Evolutionary conservation across 2,113 vertebrate genomes (phyloP).

Genomic region (Pavo muticus): DNA sequence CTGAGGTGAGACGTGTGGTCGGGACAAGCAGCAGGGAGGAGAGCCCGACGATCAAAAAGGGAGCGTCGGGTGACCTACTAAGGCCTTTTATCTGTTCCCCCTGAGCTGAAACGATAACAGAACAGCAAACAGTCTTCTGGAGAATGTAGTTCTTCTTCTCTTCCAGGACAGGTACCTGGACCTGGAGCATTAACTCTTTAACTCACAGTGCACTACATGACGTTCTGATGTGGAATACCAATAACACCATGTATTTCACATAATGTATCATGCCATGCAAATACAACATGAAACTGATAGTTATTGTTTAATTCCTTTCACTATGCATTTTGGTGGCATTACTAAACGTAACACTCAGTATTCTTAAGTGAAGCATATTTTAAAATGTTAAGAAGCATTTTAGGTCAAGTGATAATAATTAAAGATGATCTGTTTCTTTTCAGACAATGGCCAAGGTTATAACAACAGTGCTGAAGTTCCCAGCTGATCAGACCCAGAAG

Average conservation of each 20-base stretch:
- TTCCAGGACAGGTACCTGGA: too few species aligned
- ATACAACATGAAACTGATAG: not conserved
- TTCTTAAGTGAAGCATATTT: not conserved
- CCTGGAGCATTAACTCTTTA: too few species aligned
- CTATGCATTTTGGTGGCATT: slow-evolving; percentile 36
- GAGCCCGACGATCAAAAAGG: too few species aligned
- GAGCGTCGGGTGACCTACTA: too few species aligned
- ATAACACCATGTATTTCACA: not conserved
- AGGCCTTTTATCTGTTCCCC: too few species aligned
- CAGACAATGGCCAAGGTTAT: slow-evolving; percentile 99
- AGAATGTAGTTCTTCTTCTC: too few species aligned
- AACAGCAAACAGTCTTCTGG: too few species aligned
- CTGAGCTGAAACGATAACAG: too few species aligned
- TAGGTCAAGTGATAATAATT: not conserved
- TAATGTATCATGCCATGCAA: not conserved
- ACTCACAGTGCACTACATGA: too few species aligned
- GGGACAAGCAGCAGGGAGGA: too few species aligned
- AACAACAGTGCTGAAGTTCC: slow-evolving; percentile 95
- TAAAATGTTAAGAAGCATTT: not conserved
- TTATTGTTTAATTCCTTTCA: slow-evolving; percentile 51
- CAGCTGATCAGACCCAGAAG: slow-evolving; percentile 92
- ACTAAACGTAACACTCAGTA: slow-evolving; percentile 7
- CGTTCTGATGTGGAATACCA: too few species aligned
- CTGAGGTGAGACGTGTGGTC: too few species aligned
- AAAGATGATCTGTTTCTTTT: not conserved